phyloP scores from a whole-genome alignment of 2,113 vertebrate species.

The Vulpes vulpes region DNA sequence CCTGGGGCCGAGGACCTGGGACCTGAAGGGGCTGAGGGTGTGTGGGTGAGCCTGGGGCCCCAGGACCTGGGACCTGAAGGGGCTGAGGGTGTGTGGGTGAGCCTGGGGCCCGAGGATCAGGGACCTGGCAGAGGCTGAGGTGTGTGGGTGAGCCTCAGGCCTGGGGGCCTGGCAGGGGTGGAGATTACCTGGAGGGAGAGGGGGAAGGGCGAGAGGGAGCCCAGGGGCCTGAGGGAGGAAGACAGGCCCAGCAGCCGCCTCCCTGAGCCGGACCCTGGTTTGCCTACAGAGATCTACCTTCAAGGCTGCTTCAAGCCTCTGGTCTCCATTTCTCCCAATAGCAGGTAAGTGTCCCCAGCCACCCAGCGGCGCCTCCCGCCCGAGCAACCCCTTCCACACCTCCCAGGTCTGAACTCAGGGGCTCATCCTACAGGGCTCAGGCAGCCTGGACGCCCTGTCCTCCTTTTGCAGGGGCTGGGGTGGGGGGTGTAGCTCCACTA shows the following conservation, averaged over 20 bases:
- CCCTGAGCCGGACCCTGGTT: neutral
- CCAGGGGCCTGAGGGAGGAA: neutral
- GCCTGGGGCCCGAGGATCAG: too few relatives aligned
- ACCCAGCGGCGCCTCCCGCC: neutral
- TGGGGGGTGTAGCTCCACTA: neutral
- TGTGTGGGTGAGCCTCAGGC: neutral
- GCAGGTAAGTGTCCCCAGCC: conserved; percentile 88
- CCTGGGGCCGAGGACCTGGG: neutral
- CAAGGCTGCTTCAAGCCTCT: conserved; percentile 92
- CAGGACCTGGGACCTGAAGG: neutral
- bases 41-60: neutral
- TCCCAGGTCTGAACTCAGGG: neutral
- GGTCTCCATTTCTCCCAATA: conserved; percentile 93
- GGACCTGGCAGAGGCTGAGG: neutral
- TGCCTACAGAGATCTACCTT: conserved; percentile 93
- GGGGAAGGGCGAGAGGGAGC: neutral
- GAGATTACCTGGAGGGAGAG: neutral
- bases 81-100: neutral
- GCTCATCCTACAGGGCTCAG: neutral
- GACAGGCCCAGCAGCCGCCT: neutral
- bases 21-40: neutral
- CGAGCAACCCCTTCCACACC: neutral
- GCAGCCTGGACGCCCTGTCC: neutral
- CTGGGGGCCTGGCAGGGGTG: fast-evolving
- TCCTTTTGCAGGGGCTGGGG: neutral